Evolutionary conservation across 2,113 vertebrate genomes (phyloP).

Genomic region (Zosterops lateralis): DNA sequence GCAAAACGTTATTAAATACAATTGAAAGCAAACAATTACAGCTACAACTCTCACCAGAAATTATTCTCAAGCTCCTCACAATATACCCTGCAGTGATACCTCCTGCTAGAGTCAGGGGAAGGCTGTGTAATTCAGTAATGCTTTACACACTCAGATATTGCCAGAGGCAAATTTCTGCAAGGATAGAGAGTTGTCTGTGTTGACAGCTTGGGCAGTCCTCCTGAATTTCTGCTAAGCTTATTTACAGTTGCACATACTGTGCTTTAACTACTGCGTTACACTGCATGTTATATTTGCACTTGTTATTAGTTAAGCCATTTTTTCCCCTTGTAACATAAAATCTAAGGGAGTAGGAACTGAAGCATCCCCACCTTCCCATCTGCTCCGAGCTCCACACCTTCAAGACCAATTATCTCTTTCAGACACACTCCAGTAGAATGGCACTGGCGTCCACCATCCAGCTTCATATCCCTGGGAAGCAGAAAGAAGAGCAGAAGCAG

Average conservation of each 20-base stretch:
- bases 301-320: neutral
- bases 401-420: conserved; percentile 94
- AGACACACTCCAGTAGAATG: conserved; percentile 89
- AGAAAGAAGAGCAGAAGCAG: conserved; percentile 48
- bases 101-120: neutral
- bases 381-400: conserved; percentile 95
- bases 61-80: neutral
- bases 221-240: neutral
- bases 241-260: neutral
- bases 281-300: neutral
- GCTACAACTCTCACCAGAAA: neutral
- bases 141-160: neutral
- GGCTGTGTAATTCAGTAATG: neutral
- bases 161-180: conserved; percentile 6
- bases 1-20: neutral
- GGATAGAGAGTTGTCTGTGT: neutral
- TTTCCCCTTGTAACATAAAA: neutral
- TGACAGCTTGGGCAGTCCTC: neutral
- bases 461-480: conserved; percentile 86
- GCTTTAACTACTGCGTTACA: neutral
- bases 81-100: neutral
- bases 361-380: conserved; percentile 90
- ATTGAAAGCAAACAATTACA: neutral
- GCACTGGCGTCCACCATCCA: conserved; percentile 88
- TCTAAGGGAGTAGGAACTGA: neutral